phyloP scores from a whole-genome alignment of 1,140 invertebrate genomes.

The Pentalonia nigronervosa region DNA sequence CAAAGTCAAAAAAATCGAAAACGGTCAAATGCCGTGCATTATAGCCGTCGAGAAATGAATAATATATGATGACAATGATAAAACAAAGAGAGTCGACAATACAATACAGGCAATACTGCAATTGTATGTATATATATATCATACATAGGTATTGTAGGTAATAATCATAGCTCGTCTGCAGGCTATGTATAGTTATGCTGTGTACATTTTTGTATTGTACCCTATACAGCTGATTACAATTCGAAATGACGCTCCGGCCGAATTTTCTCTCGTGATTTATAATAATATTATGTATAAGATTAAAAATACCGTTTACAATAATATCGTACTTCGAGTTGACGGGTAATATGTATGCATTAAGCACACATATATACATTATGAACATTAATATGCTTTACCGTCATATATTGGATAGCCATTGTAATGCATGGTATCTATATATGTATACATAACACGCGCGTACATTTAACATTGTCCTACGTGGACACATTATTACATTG shows the following conservation, averaged over 20 bases:
- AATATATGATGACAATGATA: not conserved
- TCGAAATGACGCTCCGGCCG: not conserved
- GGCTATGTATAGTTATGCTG: not conserved
- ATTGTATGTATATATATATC: not conserved
- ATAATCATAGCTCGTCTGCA: not conserved
- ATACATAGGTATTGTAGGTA: not conserved
- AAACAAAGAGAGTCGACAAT: not conserved
- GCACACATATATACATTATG: not conserved
- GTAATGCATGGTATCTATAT: not conserved
- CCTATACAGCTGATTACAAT: not conserved
- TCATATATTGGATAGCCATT: not conserved
- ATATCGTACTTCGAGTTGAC: constrained; percentile 4
- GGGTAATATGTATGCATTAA: not conserved
- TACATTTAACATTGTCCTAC: not conserved
- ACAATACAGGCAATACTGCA: not conserved
- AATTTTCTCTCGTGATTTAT: not conserved
- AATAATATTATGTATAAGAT: not conserved
- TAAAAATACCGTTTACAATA: not conserved
- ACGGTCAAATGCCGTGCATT: not conserved
- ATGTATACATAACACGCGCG: not conserved
- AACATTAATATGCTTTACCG: not conserved
- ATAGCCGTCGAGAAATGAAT: not conserved
- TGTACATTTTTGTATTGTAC: not conserved
- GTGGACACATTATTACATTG: not conserved
- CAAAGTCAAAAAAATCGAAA: not conserved